These are phyloP conservation scores for Anastrepha obliqua DNA, from an alignment of 1,140 invertebrate genomes.

Conservation along the genomic window DNA sequence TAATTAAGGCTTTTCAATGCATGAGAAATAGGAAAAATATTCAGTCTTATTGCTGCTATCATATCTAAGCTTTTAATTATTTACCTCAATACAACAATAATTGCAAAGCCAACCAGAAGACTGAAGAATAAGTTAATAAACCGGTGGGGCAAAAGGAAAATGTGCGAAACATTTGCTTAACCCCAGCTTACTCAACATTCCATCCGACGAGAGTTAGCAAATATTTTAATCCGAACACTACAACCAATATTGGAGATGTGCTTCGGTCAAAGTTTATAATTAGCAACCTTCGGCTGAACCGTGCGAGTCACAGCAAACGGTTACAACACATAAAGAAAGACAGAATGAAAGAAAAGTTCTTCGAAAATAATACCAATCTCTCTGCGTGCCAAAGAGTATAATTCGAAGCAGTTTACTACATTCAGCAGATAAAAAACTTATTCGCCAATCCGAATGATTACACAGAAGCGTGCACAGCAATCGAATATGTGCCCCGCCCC, in stretches of 20 bases:
- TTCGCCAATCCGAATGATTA: not conserved
- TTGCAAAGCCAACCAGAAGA: not conserved
- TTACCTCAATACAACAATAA: too few relatives aligned
- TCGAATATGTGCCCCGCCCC: too few relatives aligned
- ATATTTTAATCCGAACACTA: not conserved
- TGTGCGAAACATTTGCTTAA: not conserved
- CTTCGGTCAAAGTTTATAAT: not conserved
- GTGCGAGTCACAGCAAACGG: not conserved
- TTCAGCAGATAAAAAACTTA: not conserved
- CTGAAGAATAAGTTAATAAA: not conserved
- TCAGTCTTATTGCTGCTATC: too few relatives aligned
- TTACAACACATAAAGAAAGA: too few relatives aligned
- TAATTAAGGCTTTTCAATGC: too few relatives aligned
- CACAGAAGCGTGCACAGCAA: too few relatives aligned
- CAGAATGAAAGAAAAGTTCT: not conserved
- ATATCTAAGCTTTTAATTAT: too few relatives aligned
- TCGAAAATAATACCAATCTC: not conserved
- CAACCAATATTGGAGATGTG: not conserved
- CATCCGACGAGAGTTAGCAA: not conserved
- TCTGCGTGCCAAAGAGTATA: not conserved
- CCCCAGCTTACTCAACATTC: not conserved
- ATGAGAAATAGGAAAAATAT: too few relatives aligned
- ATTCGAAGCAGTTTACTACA: not conserved
- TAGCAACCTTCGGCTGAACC: constrained; percentile 34
- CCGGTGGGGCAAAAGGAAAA: not conserved